A percentile compares a stretch with the other conserved stretches of the same genome.
Evolutionary conservation across 1,140 invertebrate genomes (phyloP).

Genomic region (Ctenoplectra terminalis): DNA sequence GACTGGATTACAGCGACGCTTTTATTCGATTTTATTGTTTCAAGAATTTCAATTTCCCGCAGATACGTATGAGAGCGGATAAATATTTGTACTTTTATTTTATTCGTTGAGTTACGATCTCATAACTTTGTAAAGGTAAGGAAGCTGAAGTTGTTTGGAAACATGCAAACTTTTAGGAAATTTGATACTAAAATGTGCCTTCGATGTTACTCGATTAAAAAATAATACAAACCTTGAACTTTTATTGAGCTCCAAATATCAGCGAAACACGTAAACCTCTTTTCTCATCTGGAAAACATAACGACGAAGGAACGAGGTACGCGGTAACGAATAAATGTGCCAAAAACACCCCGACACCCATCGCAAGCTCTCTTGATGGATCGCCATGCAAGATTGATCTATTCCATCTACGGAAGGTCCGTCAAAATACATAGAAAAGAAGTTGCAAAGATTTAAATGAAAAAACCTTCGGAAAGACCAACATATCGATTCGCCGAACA

Average conservation of each 20-base stretch:
- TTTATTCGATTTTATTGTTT: too few relatives aligned
- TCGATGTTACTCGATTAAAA: too few relatives aligned
- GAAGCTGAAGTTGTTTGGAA: not conserved
- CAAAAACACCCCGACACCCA: conserved; percentile 1
- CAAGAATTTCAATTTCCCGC: too few relatives aligned
- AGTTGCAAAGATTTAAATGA: not conserved
- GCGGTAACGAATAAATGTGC: conserved; percentile 14
- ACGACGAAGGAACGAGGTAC: not conserved
- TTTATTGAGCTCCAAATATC: too few relatives aligned
- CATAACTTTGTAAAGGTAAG: not conserved
- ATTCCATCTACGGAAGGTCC: not conserved
- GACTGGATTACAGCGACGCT: too few relatives aligned
- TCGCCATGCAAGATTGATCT: conserved; percentile 20
- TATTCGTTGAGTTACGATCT: not conserved
- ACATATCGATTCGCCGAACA: not conserved
- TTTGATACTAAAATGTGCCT: not conserved
- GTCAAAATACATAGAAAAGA: conserved; percentile 17
- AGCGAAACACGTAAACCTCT: not conserved
- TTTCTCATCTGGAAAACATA: not conserved
- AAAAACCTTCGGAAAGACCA: not conserved
- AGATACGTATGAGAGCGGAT: too few relatives aligned
- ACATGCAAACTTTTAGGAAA: not conserved
- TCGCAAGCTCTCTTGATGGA: conserved; percentile 24
- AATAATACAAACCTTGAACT: too few relatives aligned
- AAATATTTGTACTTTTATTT: not conserved